phyloP scores from a whole-genome alignment of 2,113 vertebrate genomes.

The Megalops atlanticus region DNA sequence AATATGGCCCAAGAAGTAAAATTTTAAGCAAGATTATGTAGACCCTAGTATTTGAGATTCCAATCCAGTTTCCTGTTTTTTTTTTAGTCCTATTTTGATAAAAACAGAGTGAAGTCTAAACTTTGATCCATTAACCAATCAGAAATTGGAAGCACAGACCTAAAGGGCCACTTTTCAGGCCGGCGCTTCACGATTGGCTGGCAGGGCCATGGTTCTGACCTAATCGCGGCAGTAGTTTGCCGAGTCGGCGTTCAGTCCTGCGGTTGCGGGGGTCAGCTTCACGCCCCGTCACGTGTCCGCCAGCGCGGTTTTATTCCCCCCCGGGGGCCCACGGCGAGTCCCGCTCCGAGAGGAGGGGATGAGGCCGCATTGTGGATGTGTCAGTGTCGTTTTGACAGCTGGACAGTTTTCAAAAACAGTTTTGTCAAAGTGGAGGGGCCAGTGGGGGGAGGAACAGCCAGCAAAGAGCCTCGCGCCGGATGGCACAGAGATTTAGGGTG shows the following conservation, averaged over 20 bases:
- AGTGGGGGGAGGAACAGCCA: constrained; percentile 46
- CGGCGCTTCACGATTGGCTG: neutral
- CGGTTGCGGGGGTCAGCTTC: neutral
- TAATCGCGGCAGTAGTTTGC: neutral
- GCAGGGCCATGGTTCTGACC: neutral
- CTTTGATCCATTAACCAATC: neutral
- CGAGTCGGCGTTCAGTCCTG: neutral
- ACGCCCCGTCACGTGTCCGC: neutral
- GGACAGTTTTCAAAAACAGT: constrained; percentile 77
- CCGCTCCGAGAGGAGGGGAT: neutral
- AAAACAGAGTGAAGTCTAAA: neutral
- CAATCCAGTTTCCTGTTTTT: too few relatives aligned
- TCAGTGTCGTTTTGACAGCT: constrained; percentile 78
- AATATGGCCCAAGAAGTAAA: too few relatives aligned
- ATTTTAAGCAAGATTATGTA: too few relatives aligned
- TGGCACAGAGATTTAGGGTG: constrained; percentile 50
- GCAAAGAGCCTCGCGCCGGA: constrained; percentile 44
- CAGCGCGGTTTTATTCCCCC: neutral
- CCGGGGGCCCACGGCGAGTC: neutral
- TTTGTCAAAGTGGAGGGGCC: constrained; percentile 58
- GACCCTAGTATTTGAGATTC: too few relatives aligned
- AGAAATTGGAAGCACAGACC: neutral
- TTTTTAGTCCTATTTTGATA: too few relatives aligned
- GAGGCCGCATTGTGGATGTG: constrained; percentile 66
- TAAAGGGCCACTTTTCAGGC: neutral